Percentiles rank a stretch among this genome's conserved stretches.
Conservation (phyloP, 2,797 vertebrate genomes). For the Lagodon rhomboides region DNA sequence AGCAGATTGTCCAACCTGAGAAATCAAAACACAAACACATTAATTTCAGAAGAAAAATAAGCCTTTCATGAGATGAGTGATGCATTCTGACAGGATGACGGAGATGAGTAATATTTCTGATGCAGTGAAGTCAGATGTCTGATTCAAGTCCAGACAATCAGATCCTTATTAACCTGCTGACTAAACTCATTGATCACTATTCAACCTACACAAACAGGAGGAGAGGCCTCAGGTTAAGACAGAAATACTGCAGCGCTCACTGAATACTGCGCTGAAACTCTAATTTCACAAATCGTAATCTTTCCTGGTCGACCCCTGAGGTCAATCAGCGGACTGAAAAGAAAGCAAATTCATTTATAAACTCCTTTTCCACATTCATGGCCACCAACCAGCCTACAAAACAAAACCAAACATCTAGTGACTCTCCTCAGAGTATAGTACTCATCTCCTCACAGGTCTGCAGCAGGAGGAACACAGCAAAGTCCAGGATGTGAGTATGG, state of each 20-base stretch:
- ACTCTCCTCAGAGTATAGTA: constrained; percentile 31
- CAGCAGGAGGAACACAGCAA: constrained; percentile 69
- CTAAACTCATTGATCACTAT: constrained; percentile 24
- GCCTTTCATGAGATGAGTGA: constrained; percentile 26
- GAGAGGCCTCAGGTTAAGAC: not conserved
- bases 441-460: constrained; percentile 57
- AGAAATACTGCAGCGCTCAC: constrained; percentile 5
- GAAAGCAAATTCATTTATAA: not conserved
- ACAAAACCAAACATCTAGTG: not conserved
- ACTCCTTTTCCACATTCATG: constrained; percentile 22
- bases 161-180: constrained; percentile 29
- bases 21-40: constrained; percentile 49
- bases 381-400: not conserved
- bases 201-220: constrained; percentile 25
- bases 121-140: not conserved
- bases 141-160: not conserved
- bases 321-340: constrained; percentile 1
- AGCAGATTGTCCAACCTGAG: constrained; percentile 98
- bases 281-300: not conserved
- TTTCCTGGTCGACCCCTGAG: not conserved
- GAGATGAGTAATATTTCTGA: constrained; percentile 61
- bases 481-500: constrained; percentile 57
- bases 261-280: not conserved
- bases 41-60: constrained; percentile 8
- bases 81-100: constrained; percentile 53